These are phyloP conservation scores for Apteryx mantelli DNA, from an alignment of 2,113 vertebrate genomes.

Conservation along the genomic window DNA sequence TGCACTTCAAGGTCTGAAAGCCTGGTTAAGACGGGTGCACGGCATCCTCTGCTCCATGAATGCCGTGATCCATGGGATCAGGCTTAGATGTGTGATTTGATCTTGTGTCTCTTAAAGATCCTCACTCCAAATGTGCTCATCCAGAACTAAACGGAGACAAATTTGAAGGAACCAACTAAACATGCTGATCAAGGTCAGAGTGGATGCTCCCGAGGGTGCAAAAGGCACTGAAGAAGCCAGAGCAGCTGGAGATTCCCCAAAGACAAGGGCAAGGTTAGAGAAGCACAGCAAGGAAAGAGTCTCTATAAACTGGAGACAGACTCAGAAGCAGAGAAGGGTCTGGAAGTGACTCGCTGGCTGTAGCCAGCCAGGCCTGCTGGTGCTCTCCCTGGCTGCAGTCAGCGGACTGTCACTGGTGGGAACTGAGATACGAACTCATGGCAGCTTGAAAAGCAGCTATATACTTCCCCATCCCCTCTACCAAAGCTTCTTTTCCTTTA, in stretches of 20 bases:
- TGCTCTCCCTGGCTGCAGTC: not conserved
- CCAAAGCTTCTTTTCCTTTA: not conserved
- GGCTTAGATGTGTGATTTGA: not conserved
- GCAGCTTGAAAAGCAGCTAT: not conserved
- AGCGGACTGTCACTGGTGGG: not conserved
- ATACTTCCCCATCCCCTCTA: not conserved
- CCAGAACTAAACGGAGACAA: not conserved
- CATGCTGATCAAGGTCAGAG: not conserved
- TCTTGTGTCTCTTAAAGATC: not conserved
- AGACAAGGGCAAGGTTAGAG: not conserved
- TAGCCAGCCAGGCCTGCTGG: not conserved
- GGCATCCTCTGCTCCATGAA: not conserved
- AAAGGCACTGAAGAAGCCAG: not conserved
- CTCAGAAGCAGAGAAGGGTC: not conserved
- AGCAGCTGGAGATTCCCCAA: not conserved
- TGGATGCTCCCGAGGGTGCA: not conserved
- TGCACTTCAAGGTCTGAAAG: rapidly evolving
- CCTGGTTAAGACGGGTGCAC: rapidly evolving
- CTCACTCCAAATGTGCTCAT: not conserved
- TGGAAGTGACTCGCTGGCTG: not conserved
- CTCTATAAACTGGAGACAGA: not conserved
- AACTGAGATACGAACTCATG: rapidly evolving
- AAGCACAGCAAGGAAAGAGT: not conserved
- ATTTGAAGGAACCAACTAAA: rapidly evolving
- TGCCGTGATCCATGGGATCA: not conserved